A percentile compares a stretch with the other conserved stretches of the same genome.
These are phyloP conservation scores for Albula glossodonta DNA, from an alignment of 2,113 vertebrate genomes.

Conservation along the genomic window DNA sequence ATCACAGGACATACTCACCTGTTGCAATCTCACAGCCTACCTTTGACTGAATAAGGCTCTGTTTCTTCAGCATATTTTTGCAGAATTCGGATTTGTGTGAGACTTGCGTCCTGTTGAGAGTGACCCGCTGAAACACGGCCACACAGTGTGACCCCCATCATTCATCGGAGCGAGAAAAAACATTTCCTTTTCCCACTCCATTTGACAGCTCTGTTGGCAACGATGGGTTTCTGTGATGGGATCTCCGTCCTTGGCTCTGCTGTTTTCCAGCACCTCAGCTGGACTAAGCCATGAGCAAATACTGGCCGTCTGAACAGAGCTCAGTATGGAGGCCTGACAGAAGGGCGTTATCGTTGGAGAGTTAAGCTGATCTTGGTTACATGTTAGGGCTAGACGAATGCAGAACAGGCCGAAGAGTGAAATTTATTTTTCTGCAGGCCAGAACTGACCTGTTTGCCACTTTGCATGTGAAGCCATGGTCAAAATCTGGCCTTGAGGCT, in stretches of 20 bases:
- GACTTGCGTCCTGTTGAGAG: not conserved
- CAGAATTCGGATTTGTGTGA: not conserved
- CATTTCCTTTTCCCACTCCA: not conserved
- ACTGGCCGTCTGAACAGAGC: not conserved
- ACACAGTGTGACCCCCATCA: not conserved
- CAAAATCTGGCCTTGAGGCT: not conserved
- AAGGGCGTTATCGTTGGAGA: not conserved
- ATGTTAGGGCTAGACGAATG: not conserved
- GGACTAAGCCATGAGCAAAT: not conserved
- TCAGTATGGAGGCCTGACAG: not conserved
- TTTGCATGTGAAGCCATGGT: not conserved
- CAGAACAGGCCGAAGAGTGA: not conserved
- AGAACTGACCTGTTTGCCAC: not conserved
- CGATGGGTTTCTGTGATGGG: not conserved
- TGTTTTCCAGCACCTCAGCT: not conserved
- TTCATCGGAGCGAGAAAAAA: not conserved
- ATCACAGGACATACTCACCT: not conserved
- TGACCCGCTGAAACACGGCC: not conserved
- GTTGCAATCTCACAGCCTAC: not conserved
- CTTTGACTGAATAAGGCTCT: not conserved
- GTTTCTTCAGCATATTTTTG: not conserved
- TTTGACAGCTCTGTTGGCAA: not conserved
- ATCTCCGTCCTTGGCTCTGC: not conserved
- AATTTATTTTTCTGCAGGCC: not conserved
- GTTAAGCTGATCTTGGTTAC: not conserved